Conservation (phyloP, 2,113 vertebrate genomes). For the Caloenas nicobarica region DNA sequence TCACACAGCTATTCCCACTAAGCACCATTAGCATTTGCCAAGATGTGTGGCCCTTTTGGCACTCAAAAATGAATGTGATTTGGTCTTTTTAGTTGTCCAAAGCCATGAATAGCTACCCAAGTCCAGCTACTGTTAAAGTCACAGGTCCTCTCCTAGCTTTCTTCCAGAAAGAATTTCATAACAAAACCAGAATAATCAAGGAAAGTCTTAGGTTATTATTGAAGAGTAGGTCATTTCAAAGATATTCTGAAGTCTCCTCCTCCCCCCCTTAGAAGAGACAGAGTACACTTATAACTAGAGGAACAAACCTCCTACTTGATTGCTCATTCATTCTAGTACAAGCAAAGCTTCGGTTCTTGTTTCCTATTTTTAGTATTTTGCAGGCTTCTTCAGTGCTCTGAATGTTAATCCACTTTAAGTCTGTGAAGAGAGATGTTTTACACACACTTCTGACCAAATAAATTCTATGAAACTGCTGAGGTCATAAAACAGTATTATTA, state of each 20-base stretch:
- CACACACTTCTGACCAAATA: not conserved
- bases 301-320: conserved; percentile 87
- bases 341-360: conserved; percentile 87
- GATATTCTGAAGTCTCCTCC: not conserved
- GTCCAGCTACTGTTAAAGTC: not conserved
- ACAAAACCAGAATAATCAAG: not conserved
- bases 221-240: not conserved
- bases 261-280: not conserved
- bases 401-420: conserved; percentile 86
- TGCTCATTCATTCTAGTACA: conserved; percentile 89
- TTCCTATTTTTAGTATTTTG: conserved; percentile 84
- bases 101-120: not conserved
- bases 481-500: not conserved
- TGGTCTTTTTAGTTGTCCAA: not conserved
- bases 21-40: not conserved
- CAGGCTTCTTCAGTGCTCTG: conserved; percentile 79
- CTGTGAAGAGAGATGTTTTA: conserved; percentile 62
- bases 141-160: not conserved
- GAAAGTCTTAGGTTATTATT: not conserved
- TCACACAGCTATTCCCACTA: not conserved
- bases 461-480: not conserved
- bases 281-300: not conserved
- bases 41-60: not conserved
- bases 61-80: not conserved
- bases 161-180: not conserved